These are phyloP conservation scores for Puffinus mauretanicus DNA, from an alignment of 2,113 vertebrate species.

Conservation along the genomic window DNA sequence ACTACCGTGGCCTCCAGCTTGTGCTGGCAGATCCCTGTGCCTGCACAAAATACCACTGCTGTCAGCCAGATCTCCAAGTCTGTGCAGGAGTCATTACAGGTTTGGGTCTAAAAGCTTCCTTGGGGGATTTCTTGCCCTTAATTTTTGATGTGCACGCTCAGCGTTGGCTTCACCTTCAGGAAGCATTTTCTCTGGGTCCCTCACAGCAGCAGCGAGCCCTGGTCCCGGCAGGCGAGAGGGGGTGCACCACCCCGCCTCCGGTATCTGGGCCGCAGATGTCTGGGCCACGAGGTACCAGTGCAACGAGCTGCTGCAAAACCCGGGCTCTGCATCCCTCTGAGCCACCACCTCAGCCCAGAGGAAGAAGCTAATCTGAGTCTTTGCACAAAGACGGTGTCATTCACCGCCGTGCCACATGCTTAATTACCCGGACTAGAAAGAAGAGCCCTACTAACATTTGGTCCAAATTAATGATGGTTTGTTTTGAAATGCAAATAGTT, in stretches of 20 bases:
- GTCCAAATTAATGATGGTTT: conserved; percentile 63
- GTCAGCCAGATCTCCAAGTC: not conserved
- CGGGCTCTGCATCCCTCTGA: not conserved
- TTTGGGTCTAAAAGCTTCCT: not conserved
- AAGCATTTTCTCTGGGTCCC: not conserved
- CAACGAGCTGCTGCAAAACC: not conserved
- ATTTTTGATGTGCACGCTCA: not conserved
- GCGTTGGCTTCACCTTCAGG: not conserved
- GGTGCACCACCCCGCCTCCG: rapidly evolving
- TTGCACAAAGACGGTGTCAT: not conserved
- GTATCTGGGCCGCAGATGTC: not conserved
- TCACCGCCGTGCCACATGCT: not conserved
- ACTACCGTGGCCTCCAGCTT: not conserved
- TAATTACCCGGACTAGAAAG: not conserved
- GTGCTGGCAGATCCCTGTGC: not conserved
- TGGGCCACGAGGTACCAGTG: not conserved
- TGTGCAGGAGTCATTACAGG: not conserved
- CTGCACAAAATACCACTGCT: not conserved
- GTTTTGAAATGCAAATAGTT: conserved; percentile 69
- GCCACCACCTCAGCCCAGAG: not conserved
- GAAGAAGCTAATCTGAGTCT: not conserved
- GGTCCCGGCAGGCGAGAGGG: not conserved
- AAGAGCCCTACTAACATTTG: conserved; percentile 40
- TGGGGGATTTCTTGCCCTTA: not conserved
- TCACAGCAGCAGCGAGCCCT: not conserved